Base-by-base conservation (phyloP, 2,113 vertebrate species). In the Phycodurus eques region DNA sequence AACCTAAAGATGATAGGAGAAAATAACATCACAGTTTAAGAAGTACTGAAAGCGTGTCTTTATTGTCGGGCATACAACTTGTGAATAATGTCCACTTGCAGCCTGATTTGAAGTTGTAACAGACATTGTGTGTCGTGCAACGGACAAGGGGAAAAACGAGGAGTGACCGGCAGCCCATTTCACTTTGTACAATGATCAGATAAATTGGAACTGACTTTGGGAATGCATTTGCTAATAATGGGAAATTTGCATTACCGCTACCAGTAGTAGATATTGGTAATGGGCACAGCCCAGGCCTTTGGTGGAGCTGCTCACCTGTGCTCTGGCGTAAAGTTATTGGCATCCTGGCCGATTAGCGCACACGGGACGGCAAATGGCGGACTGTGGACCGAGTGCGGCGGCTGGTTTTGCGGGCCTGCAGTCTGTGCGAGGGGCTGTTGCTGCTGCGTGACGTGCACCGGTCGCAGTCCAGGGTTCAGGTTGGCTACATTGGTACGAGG, bases 341-440 rank as follows among this genome's bases (percentile, higher is more conserved):
- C 94, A 76, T 95, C 92, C 89, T 95, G 93, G 92, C 90, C 93
- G 67, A 94, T 86, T 47, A 95, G 95, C 0, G 93, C 93, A 59
- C 94, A 93, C 19, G 96, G 96, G 74, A 98, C 90, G 0, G 90
- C 94, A 5, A 98, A 98, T 43, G 95, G 91, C 35, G 93, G 95
- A 80, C 92, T 91, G 78, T 87, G 89, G 60, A 84, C 92, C 65
- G 84, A 76, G 71, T 85, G 82, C 1, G 82, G 53, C 49, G 83
- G 83, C 79, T 88, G 89, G 91, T 76, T 93, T 89, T 0, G 85
- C 5, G 72, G 80, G 14, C 75, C 71, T 0, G 87, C 0, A 78
- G 80, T 68, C 57, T 73, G 1, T 9, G 81, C 22, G 35, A 84
- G 20, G 0, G 90, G 74, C 78, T 75, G 87, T 13, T 87, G 90